phyloP scores from a whole-genome alignment of 1,140 invertebrate species.

The Drosophila neocordata region DNA sequence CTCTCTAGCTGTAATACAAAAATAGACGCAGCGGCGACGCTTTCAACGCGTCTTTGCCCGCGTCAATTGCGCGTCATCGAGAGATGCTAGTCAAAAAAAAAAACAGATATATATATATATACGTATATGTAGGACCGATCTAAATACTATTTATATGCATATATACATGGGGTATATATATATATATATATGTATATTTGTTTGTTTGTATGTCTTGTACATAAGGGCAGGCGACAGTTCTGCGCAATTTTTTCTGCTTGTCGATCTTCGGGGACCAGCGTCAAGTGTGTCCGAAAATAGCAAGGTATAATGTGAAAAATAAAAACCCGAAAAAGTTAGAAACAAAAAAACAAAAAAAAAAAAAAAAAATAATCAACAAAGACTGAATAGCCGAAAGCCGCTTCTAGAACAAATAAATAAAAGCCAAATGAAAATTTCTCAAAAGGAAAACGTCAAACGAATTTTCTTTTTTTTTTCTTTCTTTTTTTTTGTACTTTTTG shows the following conservation, averaged over 20 bases:
- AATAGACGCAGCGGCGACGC: slow-evolving; percentile 65
- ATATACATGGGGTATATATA: slow-evolving; percentile 26
- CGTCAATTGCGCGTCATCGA: slow-evolving; percentile 78
- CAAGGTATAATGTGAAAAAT: slow-evolving; percentile 57
- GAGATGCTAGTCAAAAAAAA: slow-evolving; percentile 7
- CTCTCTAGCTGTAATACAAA: slow-evolving; percentile 50
- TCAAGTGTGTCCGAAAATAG: slow-evolving; percentile 79
- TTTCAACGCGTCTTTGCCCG: slow-evolving; percentile 77
- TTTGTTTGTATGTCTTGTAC: slow-evolving; percentile 16
- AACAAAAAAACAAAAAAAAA: slow-evolving; percentile 35
- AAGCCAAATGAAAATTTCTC: slow-evolving; percentile 39
- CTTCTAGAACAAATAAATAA: slow-evolving; percentile 74
- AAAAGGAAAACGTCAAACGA: slow-evolving; percentile 61
- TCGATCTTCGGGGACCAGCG: slow-evolving; percentile 57
- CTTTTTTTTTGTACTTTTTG: slow-evolving; percentile 50
- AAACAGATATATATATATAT: slow-evolving; percentile 43
- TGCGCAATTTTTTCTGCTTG: slow-evolving; percentile 74
- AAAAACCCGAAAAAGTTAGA: slow-evolving; percentile 26
- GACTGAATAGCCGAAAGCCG: slow-evolving; percentile 45
- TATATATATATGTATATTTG: slow-evolving; percentile 1
- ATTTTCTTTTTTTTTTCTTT: too few relatives aligned
- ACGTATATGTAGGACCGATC: slow-evolving; percentile 48
- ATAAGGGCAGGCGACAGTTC: slow-evolving; percentile 77
- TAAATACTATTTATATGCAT: slow-evolving; percentile 68
- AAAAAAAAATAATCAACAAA: slow-evolving; percentile 37